Evolutionary conservation across 2,113 vertebrate species (phyloP), one percentile per base, ranked within the genome.

Genomic region (Leuciscus idus): DNA sequence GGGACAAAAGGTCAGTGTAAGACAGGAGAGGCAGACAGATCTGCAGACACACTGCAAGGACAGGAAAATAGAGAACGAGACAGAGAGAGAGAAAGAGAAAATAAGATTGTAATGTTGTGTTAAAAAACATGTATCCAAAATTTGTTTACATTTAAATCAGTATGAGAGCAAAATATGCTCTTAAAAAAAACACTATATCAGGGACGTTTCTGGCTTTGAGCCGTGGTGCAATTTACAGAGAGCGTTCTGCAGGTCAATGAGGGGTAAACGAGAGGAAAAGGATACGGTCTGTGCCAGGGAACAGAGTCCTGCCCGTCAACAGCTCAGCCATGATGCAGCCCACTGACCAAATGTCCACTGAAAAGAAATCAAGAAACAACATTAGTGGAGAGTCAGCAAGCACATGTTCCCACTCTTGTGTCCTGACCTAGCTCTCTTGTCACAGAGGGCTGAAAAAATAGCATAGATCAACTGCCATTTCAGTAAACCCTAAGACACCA

Each of bases 311-410:
- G 95, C 98, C 98, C 87, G 98, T 99, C 92, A 99, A 95, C 88
- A 99, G 96, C 83, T 99, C 98, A 55, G 98, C 98, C 98, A 99
- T 99, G 91, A 99, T 99, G 93, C 98, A 99, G 61, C 98, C 98
- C 92, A 99, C 98, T 83, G 98, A 99, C 98, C 98, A 99, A 93
- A 99, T 99, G 94, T 99, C 98, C 94, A 99, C 98, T 99, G 93
- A 89, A 85, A 92, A 91, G 81, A 74, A 85, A 84, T 89, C 19
- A 85, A 72, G 85, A 12, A 89, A 33, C 50, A 55, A 66, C 84
- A 85, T 66, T 48, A 88, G n/a, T 57, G 68, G 4, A 89, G 74
- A 70, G 11, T 8, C 26, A 33, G 12, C 28, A 84, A 68, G 2
- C 74, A 62, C 82, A 39, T 23, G 23, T 73, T 72, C 73, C 19